Base-by-base conservation (phyloP, 2,888 invertebrate genomes). In the Drosophila cracens region DNA sequence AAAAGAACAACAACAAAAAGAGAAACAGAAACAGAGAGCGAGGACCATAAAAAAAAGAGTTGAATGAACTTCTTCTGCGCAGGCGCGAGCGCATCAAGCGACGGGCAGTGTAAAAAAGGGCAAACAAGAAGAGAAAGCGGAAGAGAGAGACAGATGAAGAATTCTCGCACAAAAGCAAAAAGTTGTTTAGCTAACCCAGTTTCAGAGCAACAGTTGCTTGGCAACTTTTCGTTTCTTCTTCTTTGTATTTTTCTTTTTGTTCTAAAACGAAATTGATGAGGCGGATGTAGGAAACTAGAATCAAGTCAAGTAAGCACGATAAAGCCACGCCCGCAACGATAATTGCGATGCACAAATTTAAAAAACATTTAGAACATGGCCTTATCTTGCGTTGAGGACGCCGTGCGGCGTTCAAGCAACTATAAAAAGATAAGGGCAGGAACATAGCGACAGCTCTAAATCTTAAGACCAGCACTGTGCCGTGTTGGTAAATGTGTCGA, bases 61-160 rank as follows among this genome's bases (percentile, higher is more conserved):
- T 85, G 85, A 85, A 85, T 88, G 85, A 85, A 90, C 85, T 80
- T 72, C 58, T 54, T 74, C 59, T 66, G 90, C 90, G 90, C 88
- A 71, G 68, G 68, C 85, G 85, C 64, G 64, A 81, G 61, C 53
- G 73, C 65, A 62, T 79, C 61, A 79, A 72, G 63, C 68, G 57
- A 34, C 81, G 36, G 33, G 38, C 48, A 52, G 21, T 56, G 52
- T 58, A 40, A 71, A 33, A 86, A 82, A 77, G 75, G 72, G 67
- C 70, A 71, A 72, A 66, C 68, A 67, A 66, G 53, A 81, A 70
- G 69, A 72, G 83, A 86, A 83, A 80, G 84, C 82, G 31, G 31
- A 69, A 60, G 36, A 54, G 56, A 68, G 29, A 16, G 49, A 53
- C 7, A 27, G 8, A 40, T 4, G 21, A 76, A 70, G 43, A 76